These are phyloP conservation scores for Chlamydotis undulata DNA, from an alignment of 2,113 vertebrate genomes.

Conservation along the genomic window DNA sequence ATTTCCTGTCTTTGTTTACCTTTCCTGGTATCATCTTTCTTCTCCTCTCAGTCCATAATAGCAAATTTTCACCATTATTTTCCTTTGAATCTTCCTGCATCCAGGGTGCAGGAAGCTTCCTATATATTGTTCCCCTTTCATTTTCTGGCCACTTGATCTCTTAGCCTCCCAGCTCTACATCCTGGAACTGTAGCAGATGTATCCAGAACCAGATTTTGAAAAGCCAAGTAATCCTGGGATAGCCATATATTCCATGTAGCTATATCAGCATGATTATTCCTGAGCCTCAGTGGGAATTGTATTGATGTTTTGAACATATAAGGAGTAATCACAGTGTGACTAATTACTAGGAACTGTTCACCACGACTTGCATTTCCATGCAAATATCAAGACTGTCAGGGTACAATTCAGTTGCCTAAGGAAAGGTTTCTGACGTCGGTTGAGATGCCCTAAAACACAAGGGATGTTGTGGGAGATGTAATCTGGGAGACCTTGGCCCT, in stretches of 20 bases:
- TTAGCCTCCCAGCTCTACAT: not conserved
- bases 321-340: not conserved
- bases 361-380: not conserved
- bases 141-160: not conserved
- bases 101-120: not conserved
- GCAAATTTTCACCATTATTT: constrained; percentile 10
- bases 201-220: not conserved
- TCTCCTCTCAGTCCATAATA: not conserved
- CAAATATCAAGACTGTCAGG: not conserved
- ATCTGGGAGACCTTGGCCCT: not conserved
- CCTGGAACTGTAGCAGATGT: not conserved
- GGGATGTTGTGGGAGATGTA: not conserved
- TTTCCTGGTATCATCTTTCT: constrained; percentile 33
- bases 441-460: not conserved
- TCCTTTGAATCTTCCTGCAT: not conserved
- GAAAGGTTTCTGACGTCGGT: not conserved
- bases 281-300: not conserved
- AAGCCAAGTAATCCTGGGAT: not conserved
- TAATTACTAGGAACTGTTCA: not conserved
- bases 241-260: not conserved
- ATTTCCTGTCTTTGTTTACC: constrained; percentile 62
- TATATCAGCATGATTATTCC: not conserved
- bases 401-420: not conserved
- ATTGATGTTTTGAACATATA: not conserved
- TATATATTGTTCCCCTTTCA: not conserved